These are phyloP conservation scores for Pseudoatta argentina DNA, from an alignment of 1,140 invertebrate genomes.

Conservation along the genomic window DNA sequence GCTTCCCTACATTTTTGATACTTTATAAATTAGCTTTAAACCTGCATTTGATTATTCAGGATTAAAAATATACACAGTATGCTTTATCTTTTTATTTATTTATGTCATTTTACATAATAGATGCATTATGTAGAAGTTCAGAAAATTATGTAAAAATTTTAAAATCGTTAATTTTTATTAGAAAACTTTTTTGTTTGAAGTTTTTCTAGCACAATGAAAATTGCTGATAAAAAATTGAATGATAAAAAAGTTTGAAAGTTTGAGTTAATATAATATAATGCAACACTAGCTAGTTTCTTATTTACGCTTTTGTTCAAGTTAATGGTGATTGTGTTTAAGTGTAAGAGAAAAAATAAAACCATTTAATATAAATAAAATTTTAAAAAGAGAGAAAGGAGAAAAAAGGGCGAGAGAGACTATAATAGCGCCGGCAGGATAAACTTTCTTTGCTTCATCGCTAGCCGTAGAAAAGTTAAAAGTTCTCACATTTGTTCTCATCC, in stretches of 20 bases:
- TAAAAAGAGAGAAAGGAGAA: no score
- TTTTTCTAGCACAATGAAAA: neutral
- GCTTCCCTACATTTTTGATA: neutral
- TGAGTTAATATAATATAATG: neutral
- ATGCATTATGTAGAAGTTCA: neutral
- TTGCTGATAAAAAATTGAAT: neutral
- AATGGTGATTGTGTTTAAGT: neutral
- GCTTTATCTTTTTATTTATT: neutral
- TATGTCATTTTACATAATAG: neutral
- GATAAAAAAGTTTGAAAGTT: constrained; percentile 1
- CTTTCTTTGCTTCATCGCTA: constrained; percentile 11
- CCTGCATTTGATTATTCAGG: neutral
- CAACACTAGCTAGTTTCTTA: neutral
- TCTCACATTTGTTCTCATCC: constrained; percentile 38
- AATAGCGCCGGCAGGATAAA: constrained; percentile 4
- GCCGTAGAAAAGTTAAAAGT: constrained; percentile 49
- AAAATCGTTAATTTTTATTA: neutral
- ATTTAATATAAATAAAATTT: neutral
- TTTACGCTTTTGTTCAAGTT: neutral
- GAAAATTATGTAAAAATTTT: neutral
- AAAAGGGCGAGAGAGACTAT: neutral
- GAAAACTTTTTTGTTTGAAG: constrained; percentile 10
- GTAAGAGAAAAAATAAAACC: constrained; percentile 2
- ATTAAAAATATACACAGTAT: neutral
- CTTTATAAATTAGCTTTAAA: neutral